A percentile compares a stretch with the other conserved stretches of the same genome.
Evolutionary conservation across 2,888 invertebrate species (phyloP).

Genomic region (Druceiella hillmani): DNA sequence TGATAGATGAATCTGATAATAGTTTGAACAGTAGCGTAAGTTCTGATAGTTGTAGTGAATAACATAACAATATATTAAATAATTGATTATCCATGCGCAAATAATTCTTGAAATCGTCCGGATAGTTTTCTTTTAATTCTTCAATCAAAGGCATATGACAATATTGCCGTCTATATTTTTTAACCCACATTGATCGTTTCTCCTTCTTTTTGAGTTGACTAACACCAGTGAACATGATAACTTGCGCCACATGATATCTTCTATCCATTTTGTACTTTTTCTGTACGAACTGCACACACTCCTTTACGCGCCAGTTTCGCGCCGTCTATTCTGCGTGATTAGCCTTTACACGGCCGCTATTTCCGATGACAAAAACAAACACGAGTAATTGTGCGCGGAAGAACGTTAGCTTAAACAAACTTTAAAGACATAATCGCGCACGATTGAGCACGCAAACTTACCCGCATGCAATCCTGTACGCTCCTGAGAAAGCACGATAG

Average conservation of each 20-base stretch:
- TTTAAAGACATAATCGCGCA: not conserved
- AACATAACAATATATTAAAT: slow-evolving; percentile 7
- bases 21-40: no score
- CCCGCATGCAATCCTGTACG: slow-evolving; percentile 1
- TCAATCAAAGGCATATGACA: not conserved
- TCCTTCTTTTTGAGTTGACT: not conserved
- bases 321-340: slow-evolving; percentile 1
- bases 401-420: not conserved
- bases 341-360: not conserved
- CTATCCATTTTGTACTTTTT: not conserved
- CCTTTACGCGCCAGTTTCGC: slow-evolving; percentile 1
- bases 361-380: not conserved
- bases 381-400: not conserved
- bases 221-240: not conserved
- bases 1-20: no score
- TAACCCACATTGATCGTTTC: not conserved
- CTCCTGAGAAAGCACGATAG: not conserved
- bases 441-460: not conserved
- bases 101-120: slow-evolving; percentile 1
- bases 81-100: not conserved
- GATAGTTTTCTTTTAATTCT: not conserved
- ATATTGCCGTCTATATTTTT: slow-evolving; percentile 1
- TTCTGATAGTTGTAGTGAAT: no score
- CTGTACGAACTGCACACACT: not conserved
- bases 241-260: not conserved